A percentile compares a stretch with the other conserved stretches of the same genome.
Conservation (phyloP, 2,797 vertebrate species). For the Anas georgica region DNA sequence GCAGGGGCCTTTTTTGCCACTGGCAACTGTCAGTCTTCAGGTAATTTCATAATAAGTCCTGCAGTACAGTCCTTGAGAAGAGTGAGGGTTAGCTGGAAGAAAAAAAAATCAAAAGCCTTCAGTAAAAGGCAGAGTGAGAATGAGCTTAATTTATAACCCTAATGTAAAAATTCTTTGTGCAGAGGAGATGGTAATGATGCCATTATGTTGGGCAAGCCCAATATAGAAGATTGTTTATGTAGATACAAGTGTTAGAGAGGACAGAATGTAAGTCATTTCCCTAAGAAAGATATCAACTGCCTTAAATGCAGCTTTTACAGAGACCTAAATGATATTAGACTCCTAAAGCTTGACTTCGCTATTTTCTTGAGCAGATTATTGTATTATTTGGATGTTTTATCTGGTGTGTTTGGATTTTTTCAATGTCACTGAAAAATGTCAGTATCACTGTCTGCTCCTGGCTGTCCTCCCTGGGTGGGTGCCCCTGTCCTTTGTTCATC, state of each 20-base stretch:
- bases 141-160: conserved; percentile 39
- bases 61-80: not conserved
- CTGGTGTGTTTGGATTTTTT: not conserved
- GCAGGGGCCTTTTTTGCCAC: not conserved
- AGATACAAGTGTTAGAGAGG: not conserved
- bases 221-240: not conserved
- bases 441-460: not conserved
- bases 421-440: not conserved
- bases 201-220: conserved; percentile 11
- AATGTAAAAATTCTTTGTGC: conserved; percentile 22
- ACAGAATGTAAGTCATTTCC: not conserved
- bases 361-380: not conserved
- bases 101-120: conserved; percentile 20
- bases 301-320: not conserved
- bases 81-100: not conserved
- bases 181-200: conserved; percentile 13
- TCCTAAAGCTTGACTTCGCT: not conserved
- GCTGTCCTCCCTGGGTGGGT: not conserved
- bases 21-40: conserved; percentile 3
- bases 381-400: not conserved
- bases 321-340: not conserved
- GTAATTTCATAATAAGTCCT: conserved; percentile 7
- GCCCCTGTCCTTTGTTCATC: not conserved
- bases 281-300: conserved; percentile 14
- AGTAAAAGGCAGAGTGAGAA: conserved; percentile 7